A percentile compares a stretch with the other conserved stretches of the same genome.
Conservation (phyloP, 2,113 vertebrate genomes). For the Rhynchomys soricoides region DNA sequence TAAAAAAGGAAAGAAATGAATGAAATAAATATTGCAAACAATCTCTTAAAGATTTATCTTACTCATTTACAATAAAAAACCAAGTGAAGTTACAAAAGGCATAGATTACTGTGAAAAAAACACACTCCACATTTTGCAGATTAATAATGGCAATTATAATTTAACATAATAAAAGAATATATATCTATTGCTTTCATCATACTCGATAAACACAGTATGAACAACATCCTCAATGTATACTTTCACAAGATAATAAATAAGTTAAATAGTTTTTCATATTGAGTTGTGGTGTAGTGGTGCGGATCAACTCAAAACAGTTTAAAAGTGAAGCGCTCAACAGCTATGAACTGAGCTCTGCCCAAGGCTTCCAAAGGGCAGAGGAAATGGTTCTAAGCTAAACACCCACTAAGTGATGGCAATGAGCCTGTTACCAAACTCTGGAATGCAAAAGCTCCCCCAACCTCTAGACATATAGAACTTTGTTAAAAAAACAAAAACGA, state of each 20-base stretch:
- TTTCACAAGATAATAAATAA: constrained; percentile 99
- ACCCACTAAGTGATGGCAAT: constrained; percentile 93
- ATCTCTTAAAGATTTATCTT: constrained; percentile 99
- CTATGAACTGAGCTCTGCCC: constrained; percentile 91
- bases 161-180: constrained; percentile 99
- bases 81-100: constrained; percentile 99
- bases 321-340: constrained; percentile 99
- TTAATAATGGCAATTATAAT: constrained; percentile 99
- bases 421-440: constrained; percentile 93
- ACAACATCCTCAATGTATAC: constrained; percentile 99
- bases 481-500: constrained; percentile 84
- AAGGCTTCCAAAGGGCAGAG: constrained; percentile 92
- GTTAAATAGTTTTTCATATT: constrained; percentile 99
- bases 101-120: constrained; percentile 99
- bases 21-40: constrained; percentile 99
- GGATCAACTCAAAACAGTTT: constrained; percentile 97
- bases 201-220: constrained; percentile 99
- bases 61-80: constrained; percentile 99
- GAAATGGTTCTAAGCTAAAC: constrained; percentile 91
- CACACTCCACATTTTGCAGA: constrained; percentile 99
- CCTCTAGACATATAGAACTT: constrained; percentile 86
- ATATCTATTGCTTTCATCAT: constrained; percentile 99
- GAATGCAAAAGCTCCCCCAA: constrained; percentile 91
- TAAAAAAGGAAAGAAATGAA: constrained; percentile 99
- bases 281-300: constrained; percentile 96